Evolutionary conservation across 2,113 vertebrate genomes (phyloP).

Genomic region (Antechinus stuartii): DNA sequence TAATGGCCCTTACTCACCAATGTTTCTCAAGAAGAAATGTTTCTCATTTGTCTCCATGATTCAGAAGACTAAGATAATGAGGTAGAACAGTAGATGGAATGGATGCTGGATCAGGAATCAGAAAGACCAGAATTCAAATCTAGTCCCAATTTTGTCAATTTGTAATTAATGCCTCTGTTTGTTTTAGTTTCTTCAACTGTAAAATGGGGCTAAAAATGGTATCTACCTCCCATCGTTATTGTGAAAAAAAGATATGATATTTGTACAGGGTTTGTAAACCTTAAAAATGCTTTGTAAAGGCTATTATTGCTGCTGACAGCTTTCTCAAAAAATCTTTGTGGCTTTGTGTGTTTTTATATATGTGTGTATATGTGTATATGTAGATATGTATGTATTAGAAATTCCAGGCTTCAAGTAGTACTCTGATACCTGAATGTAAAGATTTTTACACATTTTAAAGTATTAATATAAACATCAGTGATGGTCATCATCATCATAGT

Average conservation of each 20-base stretch:
- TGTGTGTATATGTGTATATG: no score
- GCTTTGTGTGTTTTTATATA: background rate
- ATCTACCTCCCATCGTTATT: background rate
- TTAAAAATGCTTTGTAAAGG: background rate
- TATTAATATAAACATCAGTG: no score
- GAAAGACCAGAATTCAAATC: background rate
- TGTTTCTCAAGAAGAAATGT: background rate
- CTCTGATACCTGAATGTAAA: background rate
- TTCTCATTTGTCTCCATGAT: background rate
- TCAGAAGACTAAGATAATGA: background rate
- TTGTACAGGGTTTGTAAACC: background rate
- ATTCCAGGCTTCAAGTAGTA: background rate
- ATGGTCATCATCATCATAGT: background rate
- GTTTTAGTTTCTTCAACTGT: background rate
- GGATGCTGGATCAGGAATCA: background rate
- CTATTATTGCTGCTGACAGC: background rate
- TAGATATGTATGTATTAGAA: background rate
- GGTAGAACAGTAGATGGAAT: background rate
- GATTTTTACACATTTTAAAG: background rate
- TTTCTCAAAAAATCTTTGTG: background rate
- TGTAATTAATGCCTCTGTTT: background rate
- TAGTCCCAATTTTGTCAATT: background rate
- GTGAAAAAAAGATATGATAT: background rate
- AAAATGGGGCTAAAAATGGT: background rate
- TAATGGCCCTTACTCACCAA: background rate